Conservation (phyloP, 2,888 invertebrate species). For the Caenorhabditis sp. region DNA sequence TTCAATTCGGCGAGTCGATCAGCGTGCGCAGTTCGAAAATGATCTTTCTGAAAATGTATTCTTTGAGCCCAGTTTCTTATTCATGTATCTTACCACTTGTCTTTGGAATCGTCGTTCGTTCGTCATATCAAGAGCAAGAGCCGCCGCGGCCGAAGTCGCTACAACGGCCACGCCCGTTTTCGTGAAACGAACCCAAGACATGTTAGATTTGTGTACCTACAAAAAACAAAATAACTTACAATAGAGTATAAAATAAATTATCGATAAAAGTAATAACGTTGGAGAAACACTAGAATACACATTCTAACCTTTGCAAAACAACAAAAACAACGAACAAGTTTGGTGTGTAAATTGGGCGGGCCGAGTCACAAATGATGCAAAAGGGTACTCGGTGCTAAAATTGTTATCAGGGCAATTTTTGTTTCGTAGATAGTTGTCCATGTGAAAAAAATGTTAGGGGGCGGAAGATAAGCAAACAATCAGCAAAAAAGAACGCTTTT, state of each 20-base stretch:
- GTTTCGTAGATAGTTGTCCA: neutral
- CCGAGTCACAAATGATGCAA: neutral
- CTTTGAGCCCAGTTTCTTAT: neutral
- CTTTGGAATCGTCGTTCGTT: conserved; percentile 64
- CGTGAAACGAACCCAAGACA: conserved; percentile 43
- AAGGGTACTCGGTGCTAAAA: neutral
- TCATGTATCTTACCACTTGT: conserved; percentile 51
- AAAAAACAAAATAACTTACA: neutral
- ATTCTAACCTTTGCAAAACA: neutral
- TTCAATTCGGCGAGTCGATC: conserved; percentile 66
- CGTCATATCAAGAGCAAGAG: conserved; percentile 56
- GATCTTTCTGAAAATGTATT: conserved; percentile 52
- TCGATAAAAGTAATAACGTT: too few species aligned
- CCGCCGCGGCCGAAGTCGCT: conserved; percentile 40
- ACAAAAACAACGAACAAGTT: neutral
- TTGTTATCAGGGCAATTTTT: neutral
- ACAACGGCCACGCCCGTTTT: conserved; percentile 29
- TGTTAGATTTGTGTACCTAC: neutral
- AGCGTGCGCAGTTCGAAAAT: conserved; percentile 66
- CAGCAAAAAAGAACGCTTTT: neutral
- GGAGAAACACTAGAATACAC: too few species aligned
- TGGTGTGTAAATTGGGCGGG: neutral
- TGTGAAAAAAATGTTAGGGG: neutral
- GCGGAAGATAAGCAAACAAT: neutral
- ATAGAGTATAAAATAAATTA: too few species aligned